Conservation (phyloP, 2,113 vertebrate genomes). For the Rattus norvegicus region GRCr8 NC_086025.1:55051501-55052000, state of each 20-base stretch:
- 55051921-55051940: not conserved
- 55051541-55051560: not conserved
- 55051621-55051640: too few species aligned
- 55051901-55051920: not conserved
- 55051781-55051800: not conserved
- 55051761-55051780: not conserved
- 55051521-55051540: not conserved
- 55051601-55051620: not conserved
- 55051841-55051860: not conserved
- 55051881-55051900: not conserved
- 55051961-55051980: not conserved
- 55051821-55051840: not conserved
- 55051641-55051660: not conserved
- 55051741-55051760: not conserved
- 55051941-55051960: slow-evolving; percentile 22
- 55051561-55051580: not conserved
- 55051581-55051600: not conserved
- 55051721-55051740: slow-evolving; percentile 23
- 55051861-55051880: not conserved
- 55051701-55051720: slow-evolving; percentile 3
- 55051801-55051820: not conserved
- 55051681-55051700: not conserved
- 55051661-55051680: not conserved
- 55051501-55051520: not conserved
- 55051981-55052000: not conserved